These are phyloP conservation scores for Mechanitis messenoides DNA, from an alignment of 2,888 invertebrate genomes.

Conservation along the genomic window DNA sequence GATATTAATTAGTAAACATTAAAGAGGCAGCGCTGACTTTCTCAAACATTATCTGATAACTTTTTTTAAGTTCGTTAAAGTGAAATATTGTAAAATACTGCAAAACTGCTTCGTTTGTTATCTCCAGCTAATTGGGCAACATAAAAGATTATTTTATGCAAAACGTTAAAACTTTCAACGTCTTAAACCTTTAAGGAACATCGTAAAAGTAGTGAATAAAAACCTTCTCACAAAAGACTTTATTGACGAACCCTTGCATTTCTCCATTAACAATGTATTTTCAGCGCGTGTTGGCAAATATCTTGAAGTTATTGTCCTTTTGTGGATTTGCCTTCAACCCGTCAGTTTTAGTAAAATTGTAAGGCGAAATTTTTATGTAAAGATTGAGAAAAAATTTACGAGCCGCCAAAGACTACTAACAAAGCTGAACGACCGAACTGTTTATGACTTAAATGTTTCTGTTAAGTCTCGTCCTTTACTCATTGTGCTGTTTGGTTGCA, in stretches of 20 bases:
- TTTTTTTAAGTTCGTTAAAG: background rate
- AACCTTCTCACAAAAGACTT: constrained; percentile 55
- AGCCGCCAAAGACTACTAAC: constrained; percentile 63
- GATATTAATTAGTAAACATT: too few species aligned
- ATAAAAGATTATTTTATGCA: constrained; percentile 11
- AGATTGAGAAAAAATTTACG: constrained; percentile 47
- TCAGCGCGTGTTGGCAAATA: constrained; percentile 54
- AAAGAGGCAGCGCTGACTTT: too few species aligned
- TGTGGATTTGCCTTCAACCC: constrained; percentile 50
- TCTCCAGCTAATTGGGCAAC: constrained; percentile 9
- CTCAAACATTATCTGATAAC: background rate
- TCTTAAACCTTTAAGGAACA: constrained; percentile 43
- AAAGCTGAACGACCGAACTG: constrained; percentile 53
- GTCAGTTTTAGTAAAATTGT: constrained; percentile 51
- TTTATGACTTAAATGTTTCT: constrained; percentile 57
- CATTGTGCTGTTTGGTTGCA: constrained; percentile 31
- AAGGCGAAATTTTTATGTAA: constrained; percentile 31
- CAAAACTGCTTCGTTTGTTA: background rate
- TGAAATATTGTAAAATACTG: background rate
- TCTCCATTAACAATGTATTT: constrained; percentile 56
- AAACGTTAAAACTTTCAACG: constrained; percentile 19
- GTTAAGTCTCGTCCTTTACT: constrained; percentile 33
- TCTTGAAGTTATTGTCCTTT: constrained; percentile 49
- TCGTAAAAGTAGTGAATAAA: constrained; percentile 50
- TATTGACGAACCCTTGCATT: constrained; percentile 68